These are phyloP conservation scores for Lasioglossum pauxillum DNA, from an alignment of 2,888 invertebrate genomes.

Conservation along the genomic window DNA sequence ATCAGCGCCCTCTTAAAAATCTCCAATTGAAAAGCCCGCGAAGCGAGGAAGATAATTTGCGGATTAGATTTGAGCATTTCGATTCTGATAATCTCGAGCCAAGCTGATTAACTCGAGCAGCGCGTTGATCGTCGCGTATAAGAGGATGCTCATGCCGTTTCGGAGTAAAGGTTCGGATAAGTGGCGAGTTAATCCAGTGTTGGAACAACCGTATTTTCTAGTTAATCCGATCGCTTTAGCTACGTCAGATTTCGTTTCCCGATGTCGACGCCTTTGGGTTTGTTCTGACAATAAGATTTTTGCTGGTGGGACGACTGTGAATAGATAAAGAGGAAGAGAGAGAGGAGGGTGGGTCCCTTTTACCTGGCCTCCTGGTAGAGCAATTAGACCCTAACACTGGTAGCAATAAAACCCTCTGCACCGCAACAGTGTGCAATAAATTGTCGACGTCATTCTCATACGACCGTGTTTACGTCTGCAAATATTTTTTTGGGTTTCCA, in stretches of 20 bases:
- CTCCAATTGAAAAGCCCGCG: not conserved
- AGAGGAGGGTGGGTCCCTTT: not conserved
- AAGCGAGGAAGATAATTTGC: not conserved
- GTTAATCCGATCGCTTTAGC: conserved; percentile 31
- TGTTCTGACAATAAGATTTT: not conserved
- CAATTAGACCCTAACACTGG: conserved; percentile 44
- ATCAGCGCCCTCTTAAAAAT: not conserved
- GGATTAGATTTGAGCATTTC: conserved; percentile 17
- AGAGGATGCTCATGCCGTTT: not conserved
- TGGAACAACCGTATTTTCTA: conserved; percentile 5
- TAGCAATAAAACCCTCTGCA: conserved; percentile 44
- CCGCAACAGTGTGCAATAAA: conserved; percentile 52
- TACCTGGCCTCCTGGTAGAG: conserved; percentile 42
- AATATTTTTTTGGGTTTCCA: not conserved
- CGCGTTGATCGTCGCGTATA: not conserved
- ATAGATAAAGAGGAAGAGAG: not conserved
- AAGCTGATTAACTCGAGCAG: conserved; percentile 41
- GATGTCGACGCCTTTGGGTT: not conserved
- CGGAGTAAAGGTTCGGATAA: not conserved
- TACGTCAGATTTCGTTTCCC: not conserved
- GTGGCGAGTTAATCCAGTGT: conserved; percentile 50
- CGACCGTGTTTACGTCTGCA: not conserved
- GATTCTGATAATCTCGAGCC: conserved; percentile 17
- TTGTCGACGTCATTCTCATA: conserved; percentile 16
- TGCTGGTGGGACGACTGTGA: not conserved